Base-by-base conservation (phyloP, 2,797 vertebrate species). In the Gephyroberyx darwinii region DNA sequence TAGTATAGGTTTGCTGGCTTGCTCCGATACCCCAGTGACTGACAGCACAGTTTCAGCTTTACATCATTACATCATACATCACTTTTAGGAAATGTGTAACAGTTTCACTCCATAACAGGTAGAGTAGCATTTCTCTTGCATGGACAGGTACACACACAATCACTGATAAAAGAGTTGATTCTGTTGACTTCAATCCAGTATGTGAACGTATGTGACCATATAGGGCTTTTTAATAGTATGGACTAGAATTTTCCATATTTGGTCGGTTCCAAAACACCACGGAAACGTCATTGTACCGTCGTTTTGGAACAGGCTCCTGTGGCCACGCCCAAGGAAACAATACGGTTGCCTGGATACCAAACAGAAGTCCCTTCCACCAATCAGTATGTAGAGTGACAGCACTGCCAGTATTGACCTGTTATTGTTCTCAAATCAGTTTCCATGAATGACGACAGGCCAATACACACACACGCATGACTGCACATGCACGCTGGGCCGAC, bases 341-440 rank as follows among this genome's bases (percentile, higher is more conserved):
- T 60, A 31, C 9, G 57, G 89, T 92, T 84, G 82, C 85, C 81
- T 87, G 85, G 89, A 90, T 83, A 92, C 91, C 81, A 86, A 90
- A 91, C 87, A 88, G 57, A 82, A 79, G 81, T 74, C 52, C 39
- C 3, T 51, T 69, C 69, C 45, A 26, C 56, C 70, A 71, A 68
- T 47, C 53, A 45, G 35, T 13, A 45, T 51, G n/a, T 35, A 70
- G 56, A 76, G 65, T 75, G 72, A 60, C 35, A 39, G 30, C 26
- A 30, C 59, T 48, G 58, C 78, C 35, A 50, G 51, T 26, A 26
- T 26, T 75, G 67, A 66, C 51, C 45, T 68, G 43, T 69, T 64
- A 67, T 78, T 81, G 80, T 85, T 79, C 51, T 84, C 74, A 35
- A 58, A 67, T 83, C 66, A 60, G 43, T 26, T 26, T 26, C 26